phyloP scores from a whole-genome alignment of 2,888 invertebrate species.

The Limnephilus marmoratus region DNA sequence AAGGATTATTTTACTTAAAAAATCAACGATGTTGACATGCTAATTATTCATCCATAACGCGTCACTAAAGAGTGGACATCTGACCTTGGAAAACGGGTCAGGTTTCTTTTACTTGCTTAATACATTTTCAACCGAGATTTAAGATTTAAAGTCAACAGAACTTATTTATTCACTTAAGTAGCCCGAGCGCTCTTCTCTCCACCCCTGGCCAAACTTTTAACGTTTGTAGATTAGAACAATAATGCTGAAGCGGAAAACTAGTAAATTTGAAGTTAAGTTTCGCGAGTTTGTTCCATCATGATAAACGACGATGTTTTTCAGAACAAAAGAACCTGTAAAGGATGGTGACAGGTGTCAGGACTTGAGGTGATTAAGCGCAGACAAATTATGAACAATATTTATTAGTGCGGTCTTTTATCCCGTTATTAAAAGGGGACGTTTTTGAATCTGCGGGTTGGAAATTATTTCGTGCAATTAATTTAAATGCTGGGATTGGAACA shows the following conservation, averaged over 20 bases:
- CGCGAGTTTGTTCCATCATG: neutral
- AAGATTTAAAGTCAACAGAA: neutral
- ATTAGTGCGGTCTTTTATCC: neutral
- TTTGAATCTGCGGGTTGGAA: neutral
- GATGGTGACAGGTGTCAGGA: neutral
- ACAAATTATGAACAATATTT: neutral
- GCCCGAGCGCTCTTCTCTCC: neutral
- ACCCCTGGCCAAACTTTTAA: neutral
- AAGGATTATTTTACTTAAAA: no score
- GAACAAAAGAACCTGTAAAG: neutral
- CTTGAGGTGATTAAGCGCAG: neutral
- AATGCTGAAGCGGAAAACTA: neutral
- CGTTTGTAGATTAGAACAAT: neutral
- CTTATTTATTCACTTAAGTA: neutral
- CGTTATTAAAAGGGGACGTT: neutral
- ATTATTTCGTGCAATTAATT: neutral
- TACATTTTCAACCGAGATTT: neutral
- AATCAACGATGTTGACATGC: no score
- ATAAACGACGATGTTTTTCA: neutral
- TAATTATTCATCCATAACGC: no score
- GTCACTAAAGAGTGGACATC: neutral
- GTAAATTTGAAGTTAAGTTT: neutral
- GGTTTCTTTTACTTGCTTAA: neutral
- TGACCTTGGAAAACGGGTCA: neutral
- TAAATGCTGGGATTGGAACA: neutral